phyloP scores from a whole-genome alignment of 37 sponge, comb jelly and placozoan species.

The Lycopodina hypogea region DNA sequence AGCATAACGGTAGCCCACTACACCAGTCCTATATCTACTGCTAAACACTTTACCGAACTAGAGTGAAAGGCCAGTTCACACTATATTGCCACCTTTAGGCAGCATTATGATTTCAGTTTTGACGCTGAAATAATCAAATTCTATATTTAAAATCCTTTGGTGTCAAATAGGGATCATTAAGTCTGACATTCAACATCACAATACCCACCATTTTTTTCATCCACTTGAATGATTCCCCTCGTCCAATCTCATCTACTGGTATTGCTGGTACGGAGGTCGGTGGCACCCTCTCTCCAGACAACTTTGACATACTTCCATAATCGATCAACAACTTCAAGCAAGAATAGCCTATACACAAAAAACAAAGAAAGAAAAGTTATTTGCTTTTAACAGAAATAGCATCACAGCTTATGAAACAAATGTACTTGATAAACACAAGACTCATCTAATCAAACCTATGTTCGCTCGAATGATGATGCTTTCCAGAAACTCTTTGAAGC shows the following conservation, averaged over 20 bases:
- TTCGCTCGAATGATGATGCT: constrained; percentile 8
- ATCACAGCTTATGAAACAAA: neutral
- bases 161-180: too few relatives aligned
- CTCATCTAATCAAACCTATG: constrained; percentile 7
- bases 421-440: neutral
- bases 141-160: too few relatives aligned
- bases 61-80: too few relatives aligned
- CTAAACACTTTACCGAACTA: too few relatives aligned
- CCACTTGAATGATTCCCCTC: neutral
- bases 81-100: too few relatives aligned
- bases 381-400: too few relatives aligned
- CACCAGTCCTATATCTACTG: too few relatives aligned
- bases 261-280: neutral
- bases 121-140: too few relatives aligned
- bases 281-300: neutral
- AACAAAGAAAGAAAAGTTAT: too few relatives aligned
- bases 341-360: neutral
- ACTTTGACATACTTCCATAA: neutral
- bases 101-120: too few relatives aligned
- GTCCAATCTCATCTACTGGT: neutral
- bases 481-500: neutral
- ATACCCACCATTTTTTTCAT: constrained; percentile 6
- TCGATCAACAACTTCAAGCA: neutral
- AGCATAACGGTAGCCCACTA: too few relatives aligned
- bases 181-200: too few relatives aligned